Evolutionary conservation across 2,113 vertebrate genomes (phyloP).

Genomic region (Epinephelus fuscoguttatus): DNA sequence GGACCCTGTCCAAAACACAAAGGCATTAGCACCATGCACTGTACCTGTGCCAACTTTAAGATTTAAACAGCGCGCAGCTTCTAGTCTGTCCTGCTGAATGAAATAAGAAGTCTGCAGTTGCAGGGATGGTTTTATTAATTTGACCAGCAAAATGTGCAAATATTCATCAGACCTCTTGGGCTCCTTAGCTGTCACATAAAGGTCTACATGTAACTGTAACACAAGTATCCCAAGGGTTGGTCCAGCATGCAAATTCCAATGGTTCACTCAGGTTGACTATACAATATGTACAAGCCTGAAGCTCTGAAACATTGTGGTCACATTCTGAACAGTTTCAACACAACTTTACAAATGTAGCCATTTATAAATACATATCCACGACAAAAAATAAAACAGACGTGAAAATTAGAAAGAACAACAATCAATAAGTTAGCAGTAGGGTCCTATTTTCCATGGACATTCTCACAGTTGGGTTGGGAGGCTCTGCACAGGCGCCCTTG

Average conservation of each 20-base stretch:
- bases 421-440: slow-evolving; percentile 84
- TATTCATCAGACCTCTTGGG: slow-evolving; percentile 66
- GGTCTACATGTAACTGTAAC: slow-evolving; percentile 60
- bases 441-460: slow-evolving; percentile 72
- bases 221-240: slow-evolving; percentile 60
- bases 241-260: slow-evolving; percentile 82
- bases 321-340: slow-evolving; percentile 68
- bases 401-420: slow-evolving; percentile 77
- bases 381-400: slow-evolving; percentile 72
- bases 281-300: slow-evolving; percentile 80
- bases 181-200: slow-evolving; percentile 60
- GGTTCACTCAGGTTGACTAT: slow-evolving; percentile 64
- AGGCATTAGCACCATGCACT: slow-evolving; percentile 17
- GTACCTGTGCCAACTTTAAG: slow-evolving; percentile 19
- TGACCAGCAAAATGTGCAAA: slow-evolving; percentile 82
- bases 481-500: slow-evolving; percentile 56
- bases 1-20: slow-evolving; percentile 19
- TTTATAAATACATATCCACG: slow-evolving; percentile 84
- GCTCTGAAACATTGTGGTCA: slow-evolving; percentile 72
- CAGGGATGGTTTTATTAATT: slow-evolving; percentile 77
- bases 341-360: slow-evolving; percentile 72
- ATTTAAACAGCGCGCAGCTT: slow-evolving; percentile 28
- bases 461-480: slow-evolving; percentile 67
- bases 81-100: slow-evolving; percentile 22
- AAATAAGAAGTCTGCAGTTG: slow-evolving; percentile 69